These are phyloP conservation scores for Podarcis siculus DNA, from an alignment of 2,797 vertebrate genomes.

Conservation along the genomic window DNA sequence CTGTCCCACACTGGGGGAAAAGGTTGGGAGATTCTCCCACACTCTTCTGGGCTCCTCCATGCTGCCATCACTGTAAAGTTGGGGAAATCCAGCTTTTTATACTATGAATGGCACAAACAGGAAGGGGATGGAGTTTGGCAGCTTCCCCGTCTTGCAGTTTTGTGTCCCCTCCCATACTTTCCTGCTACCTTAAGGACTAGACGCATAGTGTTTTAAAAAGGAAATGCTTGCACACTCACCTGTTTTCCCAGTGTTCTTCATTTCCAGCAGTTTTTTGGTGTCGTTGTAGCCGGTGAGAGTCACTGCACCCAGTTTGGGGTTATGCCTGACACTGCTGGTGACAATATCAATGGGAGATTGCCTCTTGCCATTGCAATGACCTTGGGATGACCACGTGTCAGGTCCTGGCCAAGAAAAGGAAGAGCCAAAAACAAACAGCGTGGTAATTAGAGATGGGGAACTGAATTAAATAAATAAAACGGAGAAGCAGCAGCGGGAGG, in stretches of 20 bases:
- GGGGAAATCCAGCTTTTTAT: not conserved
- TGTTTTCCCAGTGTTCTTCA: slow-evolving; percentile 31
- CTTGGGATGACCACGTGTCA: not conserved
- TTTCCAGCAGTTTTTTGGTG: not conserved
- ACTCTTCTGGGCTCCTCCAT: not conserved
- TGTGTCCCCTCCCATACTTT: not conserved
- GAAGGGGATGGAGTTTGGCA: not conserved
- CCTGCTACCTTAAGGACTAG: not conserved
- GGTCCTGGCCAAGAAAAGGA: not conserved
- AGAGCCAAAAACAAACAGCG: not conserved
- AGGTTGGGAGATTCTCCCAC: not conserved
- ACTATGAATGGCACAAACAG: not conserved
- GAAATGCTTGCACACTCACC: not conserved
- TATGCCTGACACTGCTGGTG: not conserved
- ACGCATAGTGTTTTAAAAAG: not conserved
- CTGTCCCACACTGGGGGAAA: not conserved
- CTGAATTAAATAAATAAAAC: not conserved
- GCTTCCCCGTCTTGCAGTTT: not conserved
- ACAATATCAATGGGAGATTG: slow-evolving; percentile 29
- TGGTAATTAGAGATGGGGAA: not conserved
- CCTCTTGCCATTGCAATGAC: not conserved
- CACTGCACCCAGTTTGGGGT: not conserved
- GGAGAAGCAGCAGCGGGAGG: not conserved
- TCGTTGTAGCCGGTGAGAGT: not conserved
- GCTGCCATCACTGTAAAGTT: not conserved